phyloP scores from a whole-genome alignment of 1,140 invertebrate species.

The Bombyx mandarina region DNA sequence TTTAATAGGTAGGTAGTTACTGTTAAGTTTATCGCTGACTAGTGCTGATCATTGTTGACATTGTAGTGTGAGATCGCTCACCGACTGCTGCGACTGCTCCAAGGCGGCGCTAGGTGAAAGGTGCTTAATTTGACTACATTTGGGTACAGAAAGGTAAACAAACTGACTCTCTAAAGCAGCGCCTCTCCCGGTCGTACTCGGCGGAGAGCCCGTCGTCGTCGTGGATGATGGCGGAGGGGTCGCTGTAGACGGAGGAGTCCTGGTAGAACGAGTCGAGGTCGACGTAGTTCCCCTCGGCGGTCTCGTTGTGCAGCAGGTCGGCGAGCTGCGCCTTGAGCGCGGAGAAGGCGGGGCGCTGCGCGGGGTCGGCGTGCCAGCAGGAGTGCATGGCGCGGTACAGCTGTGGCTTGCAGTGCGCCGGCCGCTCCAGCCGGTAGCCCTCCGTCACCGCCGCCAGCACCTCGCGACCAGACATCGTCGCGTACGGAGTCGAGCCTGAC shows the following conservation, averaged over 20 bases:
- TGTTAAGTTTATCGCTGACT: too few species aligned
- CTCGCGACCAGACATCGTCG: constrained; percentile 83
- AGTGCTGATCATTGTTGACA: too few species aligned
- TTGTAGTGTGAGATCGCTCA: too few species aligned
- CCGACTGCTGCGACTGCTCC: too few species aligned
- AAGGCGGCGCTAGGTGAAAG: too few species aligned
- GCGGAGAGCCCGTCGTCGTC: constrained; percentile 63
- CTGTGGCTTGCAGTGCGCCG: constrained; percentile 81
- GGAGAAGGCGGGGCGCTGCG: constrained; percentile 80
- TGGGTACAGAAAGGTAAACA: too few species aligned
- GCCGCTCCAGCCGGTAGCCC: constrained; percentile 82
- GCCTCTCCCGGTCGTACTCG: constrained; percentile 57
- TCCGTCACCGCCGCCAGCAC: constrained; percentile 83
- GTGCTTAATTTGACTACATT: too few species aligned
- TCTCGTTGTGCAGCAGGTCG: constrained; percentile 78
- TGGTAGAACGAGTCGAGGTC: constrained; percentile 84
- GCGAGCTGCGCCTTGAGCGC: constrained; percentile 79
- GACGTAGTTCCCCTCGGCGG: constrained; percentile 80
- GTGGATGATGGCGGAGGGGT: constrained; percentile 64
- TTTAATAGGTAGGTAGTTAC: too few species aligned
- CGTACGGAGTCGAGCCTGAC: constrained; percentile 85
- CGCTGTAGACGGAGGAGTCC: constrained; percentile 74
- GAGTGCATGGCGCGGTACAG: constrained; percentile 82
- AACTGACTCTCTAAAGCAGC: constrained; percentile 59
- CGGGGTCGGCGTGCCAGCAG: constrained; percentile 83